These are phyloP conservation scores for Sitta carolinensis DNA, from an alignment of 2,797 vertebrate genomes.

Conservation along the genomic window DNA sequence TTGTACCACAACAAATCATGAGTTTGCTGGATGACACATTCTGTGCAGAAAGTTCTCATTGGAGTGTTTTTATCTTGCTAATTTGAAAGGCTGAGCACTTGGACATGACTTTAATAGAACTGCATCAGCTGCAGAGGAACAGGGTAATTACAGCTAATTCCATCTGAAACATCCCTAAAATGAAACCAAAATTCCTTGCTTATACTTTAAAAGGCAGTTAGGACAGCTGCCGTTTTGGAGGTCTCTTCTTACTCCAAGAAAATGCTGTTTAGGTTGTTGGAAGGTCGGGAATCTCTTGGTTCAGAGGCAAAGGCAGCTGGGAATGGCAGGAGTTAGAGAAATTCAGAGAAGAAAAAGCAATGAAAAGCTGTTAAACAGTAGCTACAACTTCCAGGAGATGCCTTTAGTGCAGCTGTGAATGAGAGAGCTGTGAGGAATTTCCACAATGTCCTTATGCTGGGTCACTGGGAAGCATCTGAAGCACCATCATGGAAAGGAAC, in stretches of 20 bases:
- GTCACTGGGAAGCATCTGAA: not conserved
- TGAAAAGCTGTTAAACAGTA: not conserved
- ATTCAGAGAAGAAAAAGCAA: not conserved
- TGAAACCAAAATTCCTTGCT: not conserved
- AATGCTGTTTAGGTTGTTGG: not conserved
- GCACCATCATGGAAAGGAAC: not conserved
- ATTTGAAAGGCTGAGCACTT: not conserved
- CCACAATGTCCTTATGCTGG: rapidly evolving
- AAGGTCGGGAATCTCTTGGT: not conserved
- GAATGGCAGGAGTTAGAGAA: not conserved
- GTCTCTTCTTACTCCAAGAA: not conserved
- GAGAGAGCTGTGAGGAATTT: not conserved
- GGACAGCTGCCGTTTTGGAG: not conserved
- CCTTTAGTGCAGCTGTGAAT: not conserved
- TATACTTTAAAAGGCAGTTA: not conserved
- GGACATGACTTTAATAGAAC: not conserved
- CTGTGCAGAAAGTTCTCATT: not conserved
- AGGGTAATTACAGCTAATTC: not conserved
- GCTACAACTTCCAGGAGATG: not conserved
- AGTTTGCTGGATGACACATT: not conserved
- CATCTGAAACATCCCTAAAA: not conserved
- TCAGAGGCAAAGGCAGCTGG: not conserved
- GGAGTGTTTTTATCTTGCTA: not conserved
- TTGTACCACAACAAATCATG: not conserved
- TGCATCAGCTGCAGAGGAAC: not conserved